Evolutionary conservation across 2,797 vertebrate genomes (phyloP).

Genomic region (Eleutherodactylus coqui): DNA sequence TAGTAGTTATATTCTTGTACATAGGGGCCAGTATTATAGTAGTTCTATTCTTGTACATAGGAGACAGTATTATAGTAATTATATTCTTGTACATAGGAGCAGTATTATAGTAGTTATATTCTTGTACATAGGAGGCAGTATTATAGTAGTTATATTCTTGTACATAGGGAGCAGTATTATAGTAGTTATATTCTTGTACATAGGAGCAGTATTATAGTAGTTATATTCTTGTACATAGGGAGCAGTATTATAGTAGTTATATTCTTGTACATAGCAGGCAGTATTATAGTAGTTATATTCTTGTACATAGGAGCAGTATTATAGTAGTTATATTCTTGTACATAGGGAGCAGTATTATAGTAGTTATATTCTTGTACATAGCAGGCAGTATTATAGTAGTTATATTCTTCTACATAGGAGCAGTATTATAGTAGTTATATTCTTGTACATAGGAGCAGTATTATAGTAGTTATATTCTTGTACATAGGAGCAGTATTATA

Average conservation of each 20-base stretch:
- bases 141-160: constrained; percentile 23
- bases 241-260: constrained; percentile 13
- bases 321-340: constrained; percentile 20
- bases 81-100: constrained; percentile 1
- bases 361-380: constrained; percentile 24
- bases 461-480: constrained; percentile 15
- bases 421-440: constrained; percentile 18
- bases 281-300: constrained; percentile 5
- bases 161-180: background rate
- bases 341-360: constrained; percentile 6
- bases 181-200: background rate
- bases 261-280: background rate
- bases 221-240: constrained; percentile 1
- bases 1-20: constrained; percentile 17
- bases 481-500: background rate
- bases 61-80: constrained; percentile 4
- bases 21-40: constrained; percentile 3
- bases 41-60: constrained; percentile 17
- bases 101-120: constrained; percentile 8
- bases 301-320: constrained; percentile 1
- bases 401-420: constrained; percentile 14
- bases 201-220: constrained; percentile 4
- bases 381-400: constrained; percentile 14
- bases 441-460: constrained; percentile 5
- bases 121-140: constrained; percentile 1